phyloP scores from a whole-genome alignment of 2,113 vertebrate species.

The Ochotona princeps region DNA sequence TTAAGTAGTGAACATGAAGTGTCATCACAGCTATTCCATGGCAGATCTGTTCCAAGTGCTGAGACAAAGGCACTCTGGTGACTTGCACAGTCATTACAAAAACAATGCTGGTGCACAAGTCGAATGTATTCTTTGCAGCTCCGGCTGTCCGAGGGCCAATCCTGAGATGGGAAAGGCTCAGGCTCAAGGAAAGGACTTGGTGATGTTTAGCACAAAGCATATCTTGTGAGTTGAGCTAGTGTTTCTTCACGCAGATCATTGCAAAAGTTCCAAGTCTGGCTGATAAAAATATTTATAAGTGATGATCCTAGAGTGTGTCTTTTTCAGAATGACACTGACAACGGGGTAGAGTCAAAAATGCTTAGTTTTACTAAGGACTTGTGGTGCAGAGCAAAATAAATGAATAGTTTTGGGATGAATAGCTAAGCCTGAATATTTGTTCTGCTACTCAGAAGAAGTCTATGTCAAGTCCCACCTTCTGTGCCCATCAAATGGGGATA shows the following conservation, averaged over 20 bases:
- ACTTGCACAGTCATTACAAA: background rate
- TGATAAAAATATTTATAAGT: background rate
- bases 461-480: background rate
- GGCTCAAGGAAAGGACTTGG: background rate
- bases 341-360: background rate
- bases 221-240: background rate
- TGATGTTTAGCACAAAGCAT: background rate
- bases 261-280: background rate
- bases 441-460: background rate
- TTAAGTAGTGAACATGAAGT: background rate
- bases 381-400: fast-evolving
- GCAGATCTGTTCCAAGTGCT: background rate
- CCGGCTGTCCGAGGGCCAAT: background rate
- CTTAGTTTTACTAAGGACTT: background rate
- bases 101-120: background rate
- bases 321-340: background rate
- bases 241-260: background rate
- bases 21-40: background rate
- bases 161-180: background rate
- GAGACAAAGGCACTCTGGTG: slow-evolving; percentile 1
- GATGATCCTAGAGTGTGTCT: background rate
- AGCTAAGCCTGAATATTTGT: background rate
- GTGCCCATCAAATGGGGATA: background rate
- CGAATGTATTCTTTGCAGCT: background rate
- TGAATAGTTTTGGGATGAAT: background rate